phyloP scores from a whole-genome alignment of 2,888 invertebrate genomes.

The Synergus itoensis region DNA sequence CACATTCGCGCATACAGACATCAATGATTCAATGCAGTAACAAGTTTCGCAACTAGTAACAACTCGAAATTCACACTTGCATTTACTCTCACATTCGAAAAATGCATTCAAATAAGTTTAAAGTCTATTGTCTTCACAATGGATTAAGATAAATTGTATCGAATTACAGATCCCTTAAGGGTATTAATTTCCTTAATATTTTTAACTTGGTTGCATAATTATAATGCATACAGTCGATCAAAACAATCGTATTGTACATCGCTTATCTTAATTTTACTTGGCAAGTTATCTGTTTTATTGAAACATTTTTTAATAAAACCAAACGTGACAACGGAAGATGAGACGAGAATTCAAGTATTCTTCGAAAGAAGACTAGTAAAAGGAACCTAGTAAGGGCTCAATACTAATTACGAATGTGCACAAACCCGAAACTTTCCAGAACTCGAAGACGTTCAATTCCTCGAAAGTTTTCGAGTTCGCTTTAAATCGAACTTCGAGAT shows the following conservation, averaged over 20 bases:
- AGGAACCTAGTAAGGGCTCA: no score
- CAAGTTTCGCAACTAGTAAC: conserved; percentile 57
- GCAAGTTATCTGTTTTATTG: no score
- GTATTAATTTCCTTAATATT: conserved; percentile 44
- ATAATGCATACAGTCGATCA: conserved; percentile 13
- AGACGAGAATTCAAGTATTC: no score
- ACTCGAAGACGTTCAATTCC: no score
- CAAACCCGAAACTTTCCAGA: no score
- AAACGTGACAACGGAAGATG: no score
- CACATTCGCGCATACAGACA: conserved; percentile 52
- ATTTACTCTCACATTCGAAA: conserved; percentile 51
- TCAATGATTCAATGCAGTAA: conserved; percentile 66
- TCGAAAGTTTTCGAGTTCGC: no score
- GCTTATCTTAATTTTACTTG: no score
- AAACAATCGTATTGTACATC: conserved; percentile 33
- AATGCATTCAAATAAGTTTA: conserved; percentile 68
- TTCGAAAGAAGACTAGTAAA: no score
- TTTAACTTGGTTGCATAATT: conserved; percentile 39
- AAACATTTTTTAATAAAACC: no score
- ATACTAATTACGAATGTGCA: no score
- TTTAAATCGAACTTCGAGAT: no score
- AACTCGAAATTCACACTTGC: conserved; percentile 51
- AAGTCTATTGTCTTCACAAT: conserved; percentile 75
- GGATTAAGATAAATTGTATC: conserved; percentile 68
- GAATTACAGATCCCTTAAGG: conserved; percentile 13